Conservation (phyloP, 2,797 vertebrate species). For the Sciaenops ocellatus region DNA sequence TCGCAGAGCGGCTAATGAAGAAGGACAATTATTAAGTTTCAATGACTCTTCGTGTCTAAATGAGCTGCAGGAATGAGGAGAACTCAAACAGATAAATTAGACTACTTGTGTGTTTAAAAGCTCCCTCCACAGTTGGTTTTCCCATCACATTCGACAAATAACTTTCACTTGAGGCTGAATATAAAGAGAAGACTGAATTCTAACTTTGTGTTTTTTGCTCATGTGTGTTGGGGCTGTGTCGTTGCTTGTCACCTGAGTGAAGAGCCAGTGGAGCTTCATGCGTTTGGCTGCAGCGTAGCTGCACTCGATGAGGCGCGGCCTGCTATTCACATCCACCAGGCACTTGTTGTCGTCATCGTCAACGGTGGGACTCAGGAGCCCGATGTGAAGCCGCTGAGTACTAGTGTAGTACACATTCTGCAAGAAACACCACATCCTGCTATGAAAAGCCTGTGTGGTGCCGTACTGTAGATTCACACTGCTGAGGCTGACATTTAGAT, state of each 20-base stretch:
- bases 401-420: slow-evolving; percentile 99
- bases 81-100: slow-evolving; percentile 45
- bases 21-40: slow-evolving; percentile 56
- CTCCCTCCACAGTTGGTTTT: slow-evolving; percentile 6
- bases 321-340: slow-evolving; percentile 97
- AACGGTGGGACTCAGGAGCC: slow-evolving; percentile 94
- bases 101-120: slow-evolving; percentile 34
- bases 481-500: slow-evolving; percentile 56
- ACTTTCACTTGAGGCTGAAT: background rate
- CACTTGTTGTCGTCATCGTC: slow-evolving; percentile 99
- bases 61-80: slow-evolving; percentile 40
- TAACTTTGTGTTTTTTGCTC: background rate
- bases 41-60: slow-evolving; percentile 44
- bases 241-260: slow-evolving; percentile 91
- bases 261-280: slow-evolving; percentile 98
- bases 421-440: slow-evolving; percentile 66
- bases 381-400: slow-evolving; percentile 92
- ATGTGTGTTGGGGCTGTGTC: background rate
- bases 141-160: background rate
- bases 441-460: slow-evolving; percentile 4
- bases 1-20: slow-evolving; percentile 38
- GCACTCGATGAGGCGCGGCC: slow-evolving; percentile 96
- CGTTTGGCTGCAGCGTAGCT: slow-evolving; percentile 95
- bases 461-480: background rate
- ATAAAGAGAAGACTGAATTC: background rate